Conservation (phyloP, 2,113 vertebrate genomes). For the Anolis carolinensis region DNA sequence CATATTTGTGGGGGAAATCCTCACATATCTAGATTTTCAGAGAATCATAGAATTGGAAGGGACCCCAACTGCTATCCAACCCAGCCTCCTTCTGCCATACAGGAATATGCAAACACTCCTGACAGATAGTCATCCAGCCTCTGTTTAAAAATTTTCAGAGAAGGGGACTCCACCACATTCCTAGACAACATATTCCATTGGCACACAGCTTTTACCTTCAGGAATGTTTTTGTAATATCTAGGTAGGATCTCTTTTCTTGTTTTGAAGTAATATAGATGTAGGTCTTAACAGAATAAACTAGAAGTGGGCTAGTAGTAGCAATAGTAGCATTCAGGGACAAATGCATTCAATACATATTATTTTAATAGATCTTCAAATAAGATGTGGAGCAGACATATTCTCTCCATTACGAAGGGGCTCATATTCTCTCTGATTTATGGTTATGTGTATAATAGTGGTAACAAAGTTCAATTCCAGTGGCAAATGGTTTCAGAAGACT, state of each 20-base stretch:
- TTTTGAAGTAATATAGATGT: too few relatives aligned
- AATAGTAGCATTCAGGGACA: background rate
- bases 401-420: too few relatives aligned
- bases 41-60: background rate
- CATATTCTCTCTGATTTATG: background rate
- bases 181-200: too few relatives aligned
- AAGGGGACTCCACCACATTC: too few relatives aligned
- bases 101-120: too few relatives aligned
- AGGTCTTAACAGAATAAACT: background rate
- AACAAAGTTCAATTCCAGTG: background rate
- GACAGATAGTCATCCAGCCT: too few relatives aligned
- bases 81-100: background rate
- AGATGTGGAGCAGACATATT: too few relatives aligned
- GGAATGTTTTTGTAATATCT: too few relatives aligned
- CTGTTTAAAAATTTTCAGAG: too few relatives aligned
- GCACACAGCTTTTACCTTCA: too few relatives aligned
- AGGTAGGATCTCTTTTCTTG: too few relatives aligned
- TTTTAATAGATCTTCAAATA: too few relatives aligned
- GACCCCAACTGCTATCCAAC: background rate
- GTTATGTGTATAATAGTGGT: background rate
- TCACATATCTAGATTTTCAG: background rate
- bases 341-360: background rate
- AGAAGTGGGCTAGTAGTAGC: background rate
- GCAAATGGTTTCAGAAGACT: background rate
- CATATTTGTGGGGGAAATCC: background rate